Evolutionary conservation across 1,140 invertebrate species (phyloP).

Genomic region (Berghia stephanieae): DNA sequence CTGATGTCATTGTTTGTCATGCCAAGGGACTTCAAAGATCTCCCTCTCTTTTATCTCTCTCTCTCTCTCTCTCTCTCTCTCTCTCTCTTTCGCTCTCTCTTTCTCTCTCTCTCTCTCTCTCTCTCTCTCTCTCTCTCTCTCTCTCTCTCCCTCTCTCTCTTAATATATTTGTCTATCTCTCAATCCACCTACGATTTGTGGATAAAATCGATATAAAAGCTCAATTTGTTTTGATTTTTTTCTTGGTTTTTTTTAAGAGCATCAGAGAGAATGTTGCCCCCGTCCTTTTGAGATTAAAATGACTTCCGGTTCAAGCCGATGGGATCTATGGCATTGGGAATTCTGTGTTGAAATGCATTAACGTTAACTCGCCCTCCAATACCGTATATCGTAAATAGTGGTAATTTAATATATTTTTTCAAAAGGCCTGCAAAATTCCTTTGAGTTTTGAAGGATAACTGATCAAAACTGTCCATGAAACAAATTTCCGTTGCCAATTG

Average conservation of each 20-base stretch:
- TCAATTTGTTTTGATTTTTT: neutral
- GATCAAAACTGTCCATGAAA: neutral
- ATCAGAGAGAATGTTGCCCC: neutral
- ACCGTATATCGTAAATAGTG: slow-evolving; percentile 3
- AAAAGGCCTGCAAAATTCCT: neutral
- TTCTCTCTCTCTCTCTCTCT: slow-evolving; percentile 1
- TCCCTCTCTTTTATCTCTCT: neutral
- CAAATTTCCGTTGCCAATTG: neutral
- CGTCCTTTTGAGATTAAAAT: neutral
- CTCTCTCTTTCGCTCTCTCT: slow-evolving; percentile 21
- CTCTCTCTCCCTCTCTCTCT: neutral
- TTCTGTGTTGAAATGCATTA: too few relatives aligned
- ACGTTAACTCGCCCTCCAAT: slow-evolving; percentile 2
- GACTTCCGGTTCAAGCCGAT: neutral
- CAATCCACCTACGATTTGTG: neutral
- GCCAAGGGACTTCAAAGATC: too few relatives aligned
- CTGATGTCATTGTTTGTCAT: too few relatives aligned
- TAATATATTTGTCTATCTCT: neutral
- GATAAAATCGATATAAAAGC: neutral
- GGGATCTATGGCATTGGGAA: slow-evolving; percentile 13
- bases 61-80: neutral
- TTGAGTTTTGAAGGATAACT: neutral
- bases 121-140: neutral
- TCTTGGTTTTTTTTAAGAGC: neutral
- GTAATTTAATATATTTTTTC: neutral